Evolutionary conservation across 1,140 invertebrate genomes (phyloP).

Genomic region (Bombus picipes): DNA sequence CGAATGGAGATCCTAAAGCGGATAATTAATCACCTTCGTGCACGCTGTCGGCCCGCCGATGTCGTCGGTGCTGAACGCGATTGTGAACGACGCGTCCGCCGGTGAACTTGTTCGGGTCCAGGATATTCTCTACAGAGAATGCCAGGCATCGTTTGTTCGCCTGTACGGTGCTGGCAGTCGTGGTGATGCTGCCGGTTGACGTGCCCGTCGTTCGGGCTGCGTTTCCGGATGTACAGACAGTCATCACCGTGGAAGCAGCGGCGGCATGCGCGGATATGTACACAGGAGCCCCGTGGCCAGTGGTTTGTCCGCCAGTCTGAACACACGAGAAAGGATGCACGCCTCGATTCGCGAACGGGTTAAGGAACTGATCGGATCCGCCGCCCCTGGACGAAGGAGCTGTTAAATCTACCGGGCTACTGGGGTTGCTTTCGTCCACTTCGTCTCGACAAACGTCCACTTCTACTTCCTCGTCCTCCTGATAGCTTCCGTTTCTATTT

Average conservation of each 20-base stretch:
- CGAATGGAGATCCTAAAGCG: neutral
- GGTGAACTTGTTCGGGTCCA: constrained; percentile 95
- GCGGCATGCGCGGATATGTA: constrained; percentile 66
- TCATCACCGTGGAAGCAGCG: constrained; percentile 72
- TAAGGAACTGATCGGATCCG: constrained; percentile 70
- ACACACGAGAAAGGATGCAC: constrained; percentile 74
- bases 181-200: constrained; percentile 70
- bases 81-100: constrained; percentile 82
- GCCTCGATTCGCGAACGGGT: constrained; percentile 70
- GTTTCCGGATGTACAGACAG: constrained; percentile 70
- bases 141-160: constrained; percentile 84
- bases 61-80: constrained; percentile 74
- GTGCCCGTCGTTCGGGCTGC: constrained; percentile 60
- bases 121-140: constrained; percentile 95
- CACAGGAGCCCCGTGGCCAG: constrained; percentile 58
- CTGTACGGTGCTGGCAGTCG: constrained; percentile 72
- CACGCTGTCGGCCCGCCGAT: constrained; percentile 79
- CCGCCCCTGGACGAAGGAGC: constrained; percentile 74
- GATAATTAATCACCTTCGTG: constrained; percentile 81
- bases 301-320: constrained; percentile 65
- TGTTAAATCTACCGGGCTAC: constrained; percentile 80
- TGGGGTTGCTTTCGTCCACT: constrained; percentile 76
- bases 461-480: constrained; percentile 78
- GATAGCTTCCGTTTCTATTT: constrained; percentile 67
- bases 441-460: constrained; percentile 77